These are phyloP conservation scores for Allygus modestus DNA, from an alignment of 2,888 invertebrate species.

Conservation along the genomic window DNA sequence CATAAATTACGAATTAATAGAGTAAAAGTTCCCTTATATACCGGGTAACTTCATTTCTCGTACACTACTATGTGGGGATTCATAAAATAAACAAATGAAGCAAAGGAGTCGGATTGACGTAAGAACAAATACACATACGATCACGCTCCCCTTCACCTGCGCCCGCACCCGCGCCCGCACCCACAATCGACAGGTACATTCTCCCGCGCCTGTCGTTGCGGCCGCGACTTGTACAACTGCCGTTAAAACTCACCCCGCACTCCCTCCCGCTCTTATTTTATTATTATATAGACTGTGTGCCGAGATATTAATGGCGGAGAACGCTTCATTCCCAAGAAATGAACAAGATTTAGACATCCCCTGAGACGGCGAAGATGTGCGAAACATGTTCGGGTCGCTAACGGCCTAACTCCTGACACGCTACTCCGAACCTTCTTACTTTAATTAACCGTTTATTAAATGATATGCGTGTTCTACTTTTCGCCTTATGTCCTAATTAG, in stretches of 20 bases:
- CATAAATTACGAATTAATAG: too few relatives aligned
- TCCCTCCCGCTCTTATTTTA: constrained; percentile 25
- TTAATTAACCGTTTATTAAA: constrained; percentile 50
- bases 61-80: too few relatives aligned
- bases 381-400: constrained; percentile 42
- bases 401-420: constrained; percentile 38
- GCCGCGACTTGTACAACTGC: constrained; percentile 29
- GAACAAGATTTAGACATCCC: constrained; percentile 62
- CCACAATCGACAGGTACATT: too few relatives aligned
- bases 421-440: constrained; percentile 11
- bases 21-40: too few relatives aligned
- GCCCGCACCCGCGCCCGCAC: too few relatives aligned
- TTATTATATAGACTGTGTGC: constrained; percentile 27
- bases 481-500: constrained; percentile 44
- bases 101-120: too few relatives aligned
- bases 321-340: constrained; percentile 60
- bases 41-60: too few relatives aligned
- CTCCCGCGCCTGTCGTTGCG: constrained; percentile 25
- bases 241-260: constrained; percentile 25
- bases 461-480: constrained; percentile 25
- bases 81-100: too few relatives aligned
- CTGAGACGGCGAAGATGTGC: constrained; percentile 22
- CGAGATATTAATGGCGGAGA: constrained; percentile 57
- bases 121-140: too few relatives aligned
- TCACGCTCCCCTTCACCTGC: too few relatives aligned